Evolutionary conservation across 2,113 vertebrate species (phyloP).

Genomic region (Mohoua ochrocephala): DNA sequence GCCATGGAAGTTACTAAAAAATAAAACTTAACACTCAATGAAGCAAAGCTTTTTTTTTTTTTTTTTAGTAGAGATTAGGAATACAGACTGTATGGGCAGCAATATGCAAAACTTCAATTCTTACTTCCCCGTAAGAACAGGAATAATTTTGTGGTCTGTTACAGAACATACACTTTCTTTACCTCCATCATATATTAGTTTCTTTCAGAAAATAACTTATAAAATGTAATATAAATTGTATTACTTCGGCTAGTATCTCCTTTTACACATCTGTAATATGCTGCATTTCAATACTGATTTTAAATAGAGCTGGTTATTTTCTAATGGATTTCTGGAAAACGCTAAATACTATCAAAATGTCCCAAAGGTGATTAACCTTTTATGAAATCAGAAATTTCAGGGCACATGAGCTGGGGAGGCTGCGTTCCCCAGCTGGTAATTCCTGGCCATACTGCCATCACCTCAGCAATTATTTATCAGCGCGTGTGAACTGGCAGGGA

Average conservation of each 20-base stretch:
- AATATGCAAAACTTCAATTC: neutral
- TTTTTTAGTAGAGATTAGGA: neutral
- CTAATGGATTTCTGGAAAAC: neutral
- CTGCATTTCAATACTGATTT: neutral
- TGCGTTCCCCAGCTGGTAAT: neutral
- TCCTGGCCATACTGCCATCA: neutral
- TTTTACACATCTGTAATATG: neutral
- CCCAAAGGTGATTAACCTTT: neutral
- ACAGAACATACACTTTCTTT: neutral
- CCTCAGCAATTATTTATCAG: neutral
- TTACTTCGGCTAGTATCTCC: neutral
- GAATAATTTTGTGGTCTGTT: neutral
- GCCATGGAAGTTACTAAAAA: neutral
- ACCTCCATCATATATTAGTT: neutral
- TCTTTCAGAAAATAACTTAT: neutral
- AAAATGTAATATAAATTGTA: neutral
- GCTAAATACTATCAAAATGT: neutral
- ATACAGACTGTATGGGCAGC: neutral
- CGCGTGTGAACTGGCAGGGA: neutral
- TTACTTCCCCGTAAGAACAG: neutral
- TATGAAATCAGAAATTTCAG: neutral
- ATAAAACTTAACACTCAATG: neutral
- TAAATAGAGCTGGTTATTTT: neutral
- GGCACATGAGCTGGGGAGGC: neutral
- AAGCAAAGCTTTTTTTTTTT: neutral